These are phyloP conservation scores for Anthoptus insignis DNA, from an alignment of 2,888 invertebrate species.

Conservation along the genomic window DNA sequence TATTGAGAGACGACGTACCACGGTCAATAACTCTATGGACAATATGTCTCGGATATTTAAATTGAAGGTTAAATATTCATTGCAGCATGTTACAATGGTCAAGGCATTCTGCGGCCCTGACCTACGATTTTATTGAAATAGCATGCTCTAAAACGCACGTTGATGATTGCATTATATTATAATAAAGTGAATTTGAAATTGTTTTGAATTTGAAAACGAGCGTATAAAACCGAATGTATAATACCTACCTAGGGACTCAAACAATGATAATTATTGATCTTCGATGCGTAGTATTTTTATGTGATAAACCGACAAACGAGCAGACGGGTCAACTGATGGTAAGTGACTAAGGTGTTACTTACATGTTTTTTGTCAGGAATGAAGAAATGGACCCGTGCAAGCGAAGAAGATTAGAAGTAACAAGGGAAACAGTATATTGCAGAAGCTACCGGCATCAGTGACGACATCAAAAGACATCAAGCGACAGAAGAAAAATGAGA, in stretches of 20 bases:
- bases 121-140: conserved; percentile 34
- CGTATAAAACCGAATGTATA: background rate
- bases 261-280: background rate
- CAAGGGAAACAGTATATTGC: too few species aligned
- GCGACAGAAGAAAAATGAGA: too few species aligned
- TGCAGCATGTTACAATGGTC: conserved; percentile 6
- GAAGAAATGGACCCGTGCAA: too few species aligned
- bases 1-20: conserved; percentile 20
- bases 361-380: too few species aligned
- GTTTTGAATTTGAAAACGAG: background rate
- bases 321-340: too few species aligned
- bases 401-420: too few species aligned
- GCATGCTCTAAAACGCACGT: conserved; percentile 1
- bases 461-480: too few species aligned
- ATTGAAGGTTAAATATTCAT: conserved; percentile 34
- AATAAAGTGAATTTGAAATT: background rate
- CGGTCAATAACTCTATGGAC: background rate
- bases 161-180: conserved; percentile 3
- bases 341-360: too few species aligned
- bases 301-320: too few species aligned
- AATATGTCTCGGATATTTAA: conserved; percentile 50
- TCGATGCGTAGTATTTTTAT: too few species aligned
- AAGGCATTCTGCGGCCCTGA: conserved; percentile 32
- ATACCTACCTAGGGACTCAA: background rate
- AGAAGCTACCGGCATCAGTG: too few species aligned